These are phyloP conservation scores for Ptilonorhynchus violaceus DNA, from an alignment of 2,113 vertebrate species.

Conservation along the genomic window DNA sequence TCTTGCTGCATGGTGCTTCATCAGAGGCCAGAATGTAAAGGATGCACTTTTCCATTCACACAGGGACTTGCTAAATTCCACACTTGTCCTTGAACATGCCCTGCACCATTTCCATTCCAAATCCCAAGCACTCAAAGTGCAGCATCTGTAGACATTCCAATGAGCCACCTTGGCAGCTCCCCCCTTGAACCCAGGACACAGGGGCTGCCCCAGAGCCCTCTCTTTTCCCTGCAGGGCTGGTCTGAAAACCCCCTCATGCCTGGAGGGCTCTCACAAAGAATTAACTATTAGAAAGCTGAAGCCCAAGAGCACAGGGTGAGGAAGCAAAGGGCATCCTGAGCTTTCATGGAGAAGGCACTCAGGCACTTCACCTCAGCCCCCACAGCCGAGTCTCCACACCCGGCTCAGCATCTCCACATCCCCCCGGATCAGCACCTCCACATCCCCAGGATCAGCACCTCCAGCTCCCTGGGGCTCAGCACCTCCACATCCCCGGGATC, in stretches of 20 bases:
- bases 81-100: accelerated
- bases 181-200: accelerated
- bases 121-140: no score
- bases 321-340: neutral
- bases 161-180: no score
- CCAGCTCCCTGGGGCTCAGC: no score
- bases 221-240: no score
- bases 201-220: no score
- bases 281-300: neutral
- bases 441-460: neutral
- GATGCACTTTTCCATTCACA: accelerated
- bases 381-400: no score
- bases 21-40: accelerated
- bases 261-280: neutral
- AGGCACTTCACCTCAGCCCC: neutral
- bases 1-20: neutral
- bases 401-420: neutral
- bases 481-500: neutral
- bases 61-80: no score
- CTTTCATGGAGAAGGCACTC: neutral
- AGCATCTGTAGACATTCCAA: neutral
- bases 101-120: neutral
- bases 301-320: neutral
- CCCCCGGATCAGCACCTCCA: neutral
- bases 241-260: neutral